phyloP scores from a whole-genome alignment of 1,140 invertebrate genomes.

The Anastrepha ludens region DNA sequence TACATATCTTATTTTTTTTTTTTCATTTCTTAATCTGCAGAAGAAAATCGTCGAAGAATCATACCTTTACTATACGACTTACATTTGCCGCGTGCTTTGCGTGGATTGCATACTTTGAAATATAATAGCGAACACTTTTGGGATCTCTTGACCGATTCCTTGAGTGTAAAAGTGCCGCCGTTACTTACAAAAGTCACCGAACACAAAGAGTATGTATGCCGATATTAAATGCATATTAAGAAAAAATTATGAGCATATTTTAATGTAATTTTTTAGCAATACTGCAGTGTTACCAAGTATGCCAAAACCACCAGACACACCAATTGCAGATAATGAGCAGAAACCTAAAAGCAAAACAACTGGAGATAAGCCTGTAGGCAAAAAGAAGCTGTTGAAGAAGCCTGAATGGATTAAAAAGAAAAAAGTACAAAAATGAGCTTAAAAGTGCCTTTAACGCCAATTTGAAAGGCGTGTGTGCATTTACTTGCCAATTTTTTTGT shows the following conservation, averaged over 20 bases:
- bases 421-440: not conserved
- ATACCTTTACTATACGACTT: not conserved
- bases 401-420: conserved; percentile 22
- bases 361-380: not conserved
- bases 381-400: conserved; percentile 14
- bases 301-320: conserved; percentile 13
- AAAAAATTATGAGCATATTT: not conserved
- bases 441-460: not conserved
- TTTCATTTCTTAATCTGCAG: not conserved
- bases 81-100: conserved; percentile 1
- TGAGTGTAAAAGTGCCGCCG: not conserved
- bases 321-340: not conserved
- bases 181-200: conserved; percentile 4
- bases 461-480: not conserved
- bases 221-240: not conserved
- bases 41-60: conserved; percentile 32
- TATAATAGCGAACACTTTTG: conserved; percentile 38
- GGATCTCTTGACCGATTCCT: not conserved
- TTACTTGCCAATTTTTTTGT: conserved; percentile 2
- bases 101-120: conserved; percentile 35
- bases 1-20: no score
- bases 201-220: not conserved
- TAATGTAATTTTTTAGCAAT: not conserved
- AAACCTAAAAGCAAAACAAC: not conserved
- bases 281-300: not conserved